Base-by-base conservation (phyloP, 53 echinoderm and acorn worm genomes). In the Stichopus horrens region DNA sequence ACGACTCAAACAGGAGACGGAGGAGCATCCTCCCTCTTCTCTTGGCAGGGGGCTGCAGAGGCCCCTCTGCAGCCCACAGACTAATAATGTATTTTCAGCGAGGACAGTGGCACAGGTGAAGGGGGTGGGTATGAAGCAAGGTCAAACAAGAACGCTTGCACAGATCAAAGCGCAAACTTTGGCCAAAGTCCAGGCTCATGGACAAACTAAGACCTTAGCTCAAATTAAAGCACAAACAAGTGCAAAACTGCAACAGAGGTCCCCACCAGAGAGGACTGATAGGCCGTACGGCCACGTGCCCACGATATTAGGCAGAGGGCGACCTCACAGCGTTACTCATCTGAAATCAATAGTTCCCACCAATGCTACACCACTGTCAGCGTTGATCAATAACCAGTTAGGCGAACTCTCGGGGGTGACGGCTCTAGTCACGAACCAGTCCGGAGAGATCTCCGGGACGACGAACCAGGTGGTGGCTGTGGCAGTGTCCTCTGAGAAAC, bases 91-190 rank as follows among this genome's bases (percentile, higher is more conserved):
- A 7, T 37, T 37, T 37, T 81, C 81, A 21, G 85, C 94, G 13
- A 93, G 93, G 87, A 90, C 92, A 7, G 79, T 92, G 54, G 76
- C 93, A 16, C 93, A 90, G 53, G 85, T 92, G 14, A 91, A 92
- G 88, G 87, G 86, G 18, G 88, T 90, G 51, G 78, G 76, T 21
- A 86, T 58, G 13, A 90, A 91, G 51, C 90, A 74, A 23, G 95
- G 95, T 5, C 96, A 96, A 23, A 96, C 99, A 37, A 94, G 92
- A 57, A 99, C 99, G 13, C 89, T 99, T 5, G 99, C 99, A 20
- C 99, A 99, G 86, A 99, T 99, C 73, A 99, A 99, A 88, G 96
- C 95, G 1, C 94, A 99, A 75, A 99, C 93, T 16, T 90, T 90
- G 53, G 94, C 94, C 11, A 76, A 76, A 54, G 77, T 76, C 37